Evolutionary conservation across 2,113 vertebrate genomes (phyloP).

Genomic region (Nibea coibor): DNA sequence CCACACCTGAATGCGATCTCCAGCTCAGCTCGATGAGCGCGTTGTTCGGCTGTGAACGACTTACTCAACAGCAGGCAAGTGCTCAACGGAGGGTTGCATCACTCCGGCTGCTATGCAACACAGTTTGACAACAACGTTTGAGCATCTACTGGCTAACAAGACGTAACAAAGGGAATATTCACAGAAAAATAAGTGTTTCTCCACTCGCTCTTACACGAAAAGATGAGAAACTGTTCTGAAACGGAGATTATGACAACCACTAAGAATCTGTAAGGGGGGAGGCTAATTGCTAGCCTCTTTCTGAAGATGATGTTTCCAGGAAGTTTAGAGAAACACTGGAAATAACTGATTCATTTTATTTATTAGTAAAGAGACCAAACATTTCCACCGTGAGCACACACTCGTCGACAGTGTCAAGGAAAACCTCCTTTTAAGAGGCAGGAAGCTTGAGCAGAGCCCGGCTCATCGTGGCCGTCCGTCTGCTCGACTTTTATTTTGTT

Average conservation of each 20-base stretch:
- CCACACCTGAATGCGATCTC: slow-evolving; percentile 17
- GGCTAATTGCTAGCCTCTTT: too few relatives aligned
- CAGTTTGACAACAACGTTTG: not conserved
- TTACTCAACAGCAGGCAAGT: not conserved
- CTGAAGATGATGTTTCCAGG: not conserved
- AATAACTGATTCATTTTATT: not conserved
- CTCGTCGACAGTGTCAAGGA: too few relatives aligned
- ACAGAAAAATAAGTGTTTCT: not conserved
- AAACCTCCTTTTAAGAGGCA: too few relatives aligned
- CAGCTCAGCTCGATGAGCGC: not conserved
- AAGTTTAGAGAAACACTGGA: not conserved
- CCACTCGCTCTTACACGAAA: not conserved
- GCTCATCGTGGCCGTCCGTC: not conserved
- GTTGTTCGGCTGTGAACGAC: slow-evolving; percentile 15
- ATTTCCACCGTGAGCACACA: too few relatives aligned
- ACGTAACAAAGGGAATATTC: not conserved
- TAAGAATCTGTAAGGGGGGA: too few relatives aligned
- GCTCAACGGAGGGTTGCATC: not conserved
- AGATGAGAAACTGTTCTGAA: not conserved
- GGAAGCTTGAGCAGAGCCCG: too few relatives aligned
- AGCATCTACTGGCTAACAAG: not conserved
- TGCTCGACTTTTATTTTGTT: slow-evolving; percentile 9
- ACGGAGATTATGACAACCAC: too few relatives aligned
- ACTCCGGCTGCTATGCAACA: slow-evolving; percentile 24
- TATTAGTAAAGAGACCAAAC: too few relatives aligned